These are phyloP conservation scores for Pollenia labialis DNA, from an alignment of 2,888 invertebrate species.

Conservation along the genomic window DNA sequence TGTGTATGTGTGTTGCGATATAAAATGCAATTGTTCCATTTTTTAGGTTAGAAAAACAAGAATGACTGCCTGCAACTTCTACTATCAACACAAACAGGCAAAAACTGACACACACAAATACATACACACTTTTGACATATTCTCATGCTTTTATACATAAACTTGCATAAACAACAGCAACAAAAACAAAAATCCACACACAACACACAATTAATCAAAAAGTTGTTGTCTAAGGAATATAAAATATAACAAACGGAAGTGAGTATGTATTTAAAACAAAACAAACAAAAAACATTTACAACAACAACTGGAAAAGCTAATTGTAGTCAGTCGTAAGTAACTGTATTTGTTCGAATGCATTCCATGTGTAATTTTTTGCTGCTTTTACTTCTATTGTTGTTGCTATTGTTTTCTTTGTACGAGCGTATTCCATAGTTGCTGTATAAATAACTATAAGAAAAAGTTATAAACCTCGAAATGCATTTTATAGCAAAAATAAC, in stretches of 20 bases:
- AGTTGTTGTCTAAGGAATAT: constrained; percentile 72
- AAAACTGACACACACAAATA: constrained; percentile 16
- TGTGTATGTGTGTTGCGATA: neutral
- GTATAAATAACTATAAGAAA: constrained; percentile 1
- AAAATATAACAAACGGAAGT: constrained; percentile 71
- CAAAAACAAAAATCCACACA: constrained; percentile 25
- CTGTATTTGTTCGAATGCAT: constrained; percentile 52
- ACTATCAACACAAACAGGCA: constrained; percentile 49
- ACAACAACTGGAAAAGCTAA: constrained; percentile 54
- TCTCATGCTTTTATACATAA: neutral
- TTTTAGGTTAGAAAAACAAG: neutral
- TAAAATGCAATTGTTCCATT: constrained; percentile 3
- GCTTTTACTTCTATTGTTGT: constrained; percentile 18
- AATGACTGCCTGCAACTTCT: neutral
- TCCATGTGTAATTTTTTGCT: constrained; percentile 22
- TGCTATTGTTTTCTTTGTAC: neutral
- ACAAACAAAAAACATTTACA: neutral
- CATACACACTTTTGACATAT: neutral
- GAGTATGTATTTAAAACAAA: constrained; percentile 50
- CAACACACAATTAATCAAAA: constrained; percentile 71
- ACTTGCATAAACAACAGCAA: neutral
- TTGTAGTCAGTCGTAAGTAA: constrained; percentile 65
- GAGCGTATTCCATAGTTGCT: neutral
- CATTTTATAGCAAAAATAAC: constrained; percentile 24
- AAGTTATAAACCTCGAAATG: constrained; percentile 9